Conservation (phyloP, 2,888 invertebrate genomes). For the Teleogryllus oceanicus region DNA sequence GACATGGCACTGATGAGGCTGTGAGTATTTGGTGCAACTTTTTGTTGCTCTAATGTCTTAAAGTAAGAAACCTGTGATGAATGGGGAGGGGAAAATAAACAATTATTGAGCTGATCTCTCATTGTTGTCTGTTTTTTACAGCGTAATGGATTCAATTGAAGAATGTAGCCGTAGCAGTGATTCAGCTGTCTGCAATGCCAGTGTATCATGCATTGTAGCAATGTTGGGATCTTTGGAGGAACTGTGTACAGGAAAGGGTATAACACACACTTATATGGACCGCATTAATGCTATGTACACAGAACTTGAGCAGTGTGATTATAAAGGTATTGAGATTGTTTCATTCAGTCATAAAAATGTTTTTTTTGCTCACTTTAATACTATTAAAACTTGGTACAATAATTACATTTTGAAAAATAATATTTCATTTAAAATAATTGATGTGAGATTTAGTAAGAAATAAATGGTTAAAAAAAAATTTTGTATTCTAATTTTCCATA, state of each 20-base stretch:
- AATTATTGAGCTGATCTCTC: constrained; percentile 5
- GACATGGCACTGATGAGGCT: constrained; percentile 80
- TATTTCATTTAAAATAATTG: too few species aligned
- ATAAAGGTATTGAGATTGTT: constrained; percentile 56
- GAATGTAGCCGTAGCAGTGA: constrained; percentile 83
- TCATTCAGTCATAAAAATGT: too few species aligned
- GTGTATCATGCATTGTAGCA: constrained; percentile 79
- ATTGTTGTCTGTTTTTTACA: constrained; percentile 42
- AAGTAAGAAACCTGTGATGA: background rate
- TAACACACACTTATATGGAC: constrained; percentile 59
- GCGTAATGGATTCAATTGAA: constrained; percentile 89
- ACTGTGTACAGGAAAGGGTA: constrained; percentile 69
- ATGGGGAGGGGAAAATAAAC: background rate
- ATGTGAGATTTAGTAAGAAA: too few species aligned
- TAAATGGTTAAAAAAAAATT: too few species aligned
- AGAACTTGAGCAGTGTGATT: constrained; percentile 67
- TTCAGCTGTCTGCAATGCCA: constrained; percentile 70
- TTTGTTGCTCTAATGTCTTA: background rate
- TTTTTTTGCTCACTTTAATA: too few species aligned
- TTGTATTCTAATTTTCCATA: too few species aligned
- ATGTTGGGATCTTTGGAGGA: constrained; percentile 79
- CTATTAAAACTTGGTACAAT: too few species aligned
- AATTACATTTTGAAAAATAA: too few species aligned
- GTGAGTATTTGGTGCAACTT: constrained; percentile 52
- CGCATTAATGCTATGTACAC: constrained; percentile 65